Conservation (phyloP, 2,888 invertebrate genomes). For the Dolichopus griseipennis region DNA sequence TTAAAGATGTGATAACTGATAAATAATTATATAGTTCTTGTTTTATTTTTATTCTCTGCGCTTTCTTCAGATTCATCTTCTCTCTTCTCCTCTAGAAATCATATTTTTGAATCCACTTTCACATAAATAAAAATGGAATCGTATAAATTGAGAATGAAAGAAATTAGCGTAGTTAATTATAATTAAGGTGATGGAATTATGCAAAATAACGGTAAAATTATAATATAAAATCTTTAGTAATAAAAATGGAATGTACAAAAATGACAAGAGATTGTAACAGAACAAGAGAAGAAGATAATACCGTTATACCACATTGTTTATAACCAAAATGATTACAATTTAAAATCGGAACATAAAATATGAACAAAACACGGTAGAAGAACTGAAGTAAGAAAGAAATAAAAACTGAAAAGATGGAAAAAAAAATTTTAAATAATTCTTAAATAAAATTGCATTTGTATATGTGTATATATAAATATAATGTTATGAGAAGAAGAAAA, state of each 20-base stretch:
- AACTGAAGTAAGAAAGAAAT: neutral
- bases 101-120: too few species aligned
- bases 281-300: neutral
- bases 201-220: neutral
- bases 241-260: too few species aligned
- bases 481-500: too few species aligned
- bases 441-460: too few species aligned
- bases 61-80: too few species aligned
- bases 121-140: neutral
- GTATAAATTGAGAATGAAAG: neutral
- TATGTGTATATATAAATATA: too few species aligned
- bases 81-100: too few species aligned
- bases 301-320: neutral
- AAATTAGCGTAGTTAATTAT: constrained; percentile 4
- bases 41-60: too few species aligned
- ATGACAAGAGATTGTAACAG: neutral
- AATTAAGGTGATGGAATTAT: constrained; percentile 4
- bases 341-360: neutral
- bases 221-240: too few species aligned
- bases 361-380: neutral
- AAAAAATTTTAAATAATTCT: too few species aligned
- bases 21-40: too few species aligned
- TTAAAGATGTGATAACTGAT: too few species aligned
- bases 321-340: neutral
- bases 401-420: neutral